phyloP scores from a whole-genome alignment of 2,113 vertebrate genomes.

The Otis tarda region DNA sequence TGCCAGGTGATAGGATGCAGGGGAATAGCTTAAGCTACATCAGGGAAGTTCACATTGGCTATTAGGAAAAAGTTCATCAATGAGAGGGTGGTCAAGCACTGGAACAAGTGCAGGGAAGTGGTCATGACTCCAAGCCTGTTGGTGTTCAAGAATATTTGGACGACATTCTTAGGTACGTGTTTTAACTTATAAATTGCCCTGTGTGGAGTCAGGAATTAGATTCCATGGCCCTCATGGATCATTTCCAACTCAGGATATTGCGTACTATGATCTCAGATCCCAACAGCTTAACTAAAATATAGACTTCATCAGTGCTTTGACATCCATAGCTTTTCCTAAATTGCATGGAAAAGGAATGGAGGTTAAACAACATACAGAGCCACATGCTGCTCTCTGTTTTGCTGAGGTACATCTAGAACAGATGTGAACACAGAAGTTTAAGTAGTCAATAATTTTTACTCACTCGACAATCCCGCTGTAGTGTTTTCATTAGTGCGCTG shows the following conservation, averaged over 20 bases:
- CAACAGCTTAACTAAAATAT: neutral
- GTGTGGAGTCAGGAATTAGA: neutral
- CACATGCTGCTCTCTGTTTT: neutral
- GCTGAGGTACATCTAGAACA: neutral
- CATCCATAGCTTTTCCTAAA: neutral
- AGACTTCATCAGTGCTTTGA: neutral
- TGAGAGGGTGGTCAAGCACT: neutral
- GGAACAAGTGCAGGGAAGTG: neutral
- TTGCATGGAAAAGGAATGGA: neutral
- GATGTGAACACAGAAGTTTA: neutral
- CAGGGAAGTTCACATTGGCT: neutral
- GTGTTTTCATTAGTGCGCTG: slow-evolving; percentile 93
- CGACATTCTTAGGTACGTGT: neutral
- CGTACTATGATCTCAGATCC: neutral
- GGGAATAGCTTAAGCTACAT: neutral
- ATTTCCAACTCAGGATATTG: neutral
- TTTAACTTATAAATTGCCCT: neutral
- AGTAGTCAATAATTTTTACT: slow-evolving; percentile 42
- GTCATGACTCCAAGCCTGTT: neutral
- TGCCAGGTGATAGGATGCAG: neutral
- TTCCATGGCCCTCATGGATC: neutral
- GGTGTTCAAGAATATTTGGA: neutral
- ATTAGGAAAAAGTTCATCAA: neutral
- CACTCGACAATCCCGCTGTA: slow-evolving; percentile 95
- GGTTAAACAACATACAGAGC: neutral